Percentiles rank a stretch among this genome's conserved stretches.
Conservation (phyloP, 1,140 invertebrate genomes). For the Drosophila ohnishii region DNA sequence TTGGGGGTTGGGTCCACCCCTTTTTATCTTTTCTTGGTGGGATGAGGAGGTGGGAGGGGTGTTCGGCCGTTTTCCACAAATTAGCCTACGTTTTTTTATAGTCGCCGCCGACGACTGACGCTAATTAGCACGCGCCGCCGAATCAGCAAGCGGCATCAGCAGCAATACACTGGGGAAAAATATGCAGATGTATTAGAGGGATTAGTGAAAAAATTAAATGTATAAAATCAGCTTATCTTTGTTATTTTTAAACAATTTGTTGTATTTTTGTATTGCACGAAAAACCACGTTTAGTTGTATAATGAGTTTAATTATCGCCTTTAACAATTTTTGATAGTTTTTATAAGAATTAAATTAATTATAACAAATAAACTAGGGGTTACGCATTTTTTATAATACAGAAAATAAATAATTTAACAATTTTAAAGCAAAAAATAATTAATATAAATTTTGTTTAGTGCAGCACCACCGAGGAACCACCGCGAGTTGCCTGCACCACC, state of each 20-base stretch:
- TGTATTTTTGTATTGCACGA: too few relatives aligned
- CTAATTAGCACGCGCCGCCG: conserved; percentile 78
- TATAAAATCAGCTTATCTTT: too few relatives aligned
- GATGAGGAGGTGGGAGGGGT: neutral
- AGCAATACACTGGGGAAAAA: conserved; percentile 10
- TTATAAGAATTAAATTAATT: neutral
- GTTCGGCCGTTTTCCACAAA: conserved; percentile 67
- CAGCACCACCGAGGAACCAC: conserved; percentile 13
- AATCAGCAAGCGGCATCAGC: conserved; percentile 34
- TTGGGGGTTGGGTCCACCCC: conserved; percentile 32
- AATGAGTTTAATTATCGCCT: too few relatives aligned
- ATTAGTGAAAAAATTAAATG: rapidly evolving
- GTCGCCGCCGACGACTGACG: conserved; percentile 69
- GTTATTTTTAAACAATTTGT: too few relatives aligned
- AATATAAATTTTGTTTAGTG: conserved; percentile 1
- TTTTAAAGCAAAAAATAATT: neutral
- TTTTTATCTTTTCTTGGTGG: conserved; percentile 15
- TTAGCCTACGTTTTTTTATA: conserved; percentile 68
- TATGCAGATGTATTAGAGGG: rapidly evolving
- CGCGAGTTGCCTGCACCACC: conserved; percentile 28
- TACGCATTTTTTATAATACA: neutral
- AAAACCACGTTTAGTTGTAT: too few relatives aligned
- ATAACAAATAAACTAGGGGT: too few relatives aligned
- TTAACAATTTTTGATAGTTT: neutral
- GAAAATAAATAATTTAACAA: neutral